These are phyloP conservation scores for Pelodytes ibericus DNA, from an alignment of 2,797 vertebrate species.

Conservation along the genomic window DNA sequence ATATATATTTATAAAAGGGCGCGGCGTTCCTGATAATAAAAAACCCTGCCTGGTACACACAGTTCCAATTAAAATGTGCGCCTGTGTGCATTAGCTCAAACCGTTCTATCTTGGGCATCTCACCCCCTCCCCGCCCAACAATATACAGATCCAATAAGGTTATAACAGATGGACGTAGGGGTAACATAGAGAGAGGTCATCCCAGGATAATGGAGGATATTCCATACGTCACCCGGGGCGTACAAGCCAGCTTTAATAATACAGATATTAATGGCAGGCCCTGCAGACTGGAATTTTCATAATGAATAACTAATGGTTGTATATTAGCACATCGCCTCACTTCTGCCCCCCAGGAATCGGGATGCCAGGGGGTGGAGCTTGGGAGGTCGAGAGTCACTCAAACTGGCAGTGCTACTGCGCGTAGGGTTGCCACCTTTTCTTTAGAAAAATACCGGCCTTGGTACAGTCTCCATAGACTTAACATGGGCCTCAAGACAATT, in stretches of 20 bases:
- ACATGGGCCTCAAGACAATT: too few species aligned
- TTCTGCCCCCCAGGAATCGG: too few species aligned
- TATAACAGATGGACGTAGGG: background rate
- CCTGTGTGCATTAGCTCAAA: slow-evolving; percentile 3
- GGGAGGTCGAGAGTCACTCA: too few species aligned
- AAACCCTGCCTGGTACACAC: background rate
- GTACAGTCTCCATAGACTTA: too few species aligned
- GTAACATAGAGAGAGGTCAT: background rate
- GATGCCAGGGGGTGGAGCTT: too few species aligned
- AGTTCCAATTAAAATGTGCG: slow-evolving; percentile 27
- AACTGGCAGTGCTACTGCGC: too few species aligned
- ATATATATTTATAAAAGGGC: slow-evolving; percentile 40
- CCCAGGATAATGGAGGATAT: background rate
- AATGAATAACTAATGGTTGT: background rate
- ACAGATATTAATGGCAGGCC: slow-evolving; percentile 1
- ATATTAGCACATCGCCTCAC: too few species aligned
- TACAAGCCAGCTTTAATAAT: slow-evolving; percentile 15
- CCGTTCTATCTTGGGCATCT: slow-evolving; percentile 17
- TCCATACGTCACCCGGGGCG: slow-evolving; percentile 9
- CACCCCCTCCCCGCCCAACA: background rate
- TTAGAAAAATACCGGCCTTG: too few species aligned
- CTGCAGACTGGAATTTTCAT: background rate
- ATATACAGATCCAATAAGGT: background rate
- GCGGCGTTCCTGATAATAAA: slow-evolving; percentile 28
- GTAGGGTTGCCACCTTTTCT: too few species aligned